Evolutionary conservation across 92 coral and sea anemone species (phyloP).

Genomic region (Galaxea fascicularis): DNA sequence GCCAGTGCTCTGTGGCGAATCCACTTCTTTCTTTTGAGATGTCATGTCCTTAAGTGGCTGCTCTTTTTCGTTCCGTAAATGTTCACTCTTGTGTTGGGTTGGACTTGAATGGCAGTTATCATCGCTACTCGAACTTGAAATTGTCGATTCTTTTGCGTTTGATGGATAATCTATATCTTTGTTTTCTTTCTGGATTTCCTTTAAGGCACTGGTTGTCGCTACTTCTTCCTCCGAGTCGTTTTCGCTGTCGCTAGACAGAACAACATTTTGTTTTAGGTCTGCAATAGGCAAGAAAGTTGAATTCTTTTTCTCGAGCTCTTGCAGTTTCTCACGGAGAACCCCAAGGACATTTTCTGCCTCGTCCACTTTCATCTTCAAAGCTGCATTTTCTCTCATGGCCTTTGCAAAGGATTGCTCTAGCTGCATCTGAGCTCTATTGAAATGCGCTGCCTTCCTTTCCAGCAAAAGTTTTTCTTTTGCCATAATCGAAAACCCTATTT

Average conservation of each 20-base stretch:
- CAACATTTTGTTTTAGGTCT: constrained; percentile 21
- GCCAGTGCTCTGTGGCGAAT: background rate
- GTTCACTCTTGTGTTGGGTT: background rate
- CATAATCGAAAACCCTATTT: constrained; percentile 60
- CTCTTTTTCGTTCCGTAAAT: background rate
- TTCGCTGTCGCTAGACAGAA: constrained; percentile 23
- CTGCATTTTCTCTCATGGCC: constrained; percentile 61
- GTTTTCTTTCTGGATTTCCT: background rate
- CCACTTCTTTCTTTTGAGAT: background rate
- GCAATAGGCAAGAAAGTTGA: background rate
- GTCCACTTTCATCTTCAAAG: constrained; percentile 54
- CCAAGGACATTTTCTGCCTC: constrained; percentile 63
- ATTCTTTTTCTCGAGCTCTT: constrained; percentile 58
- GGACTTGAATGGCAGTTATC: background rate
- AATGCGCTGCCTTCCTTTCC: constrained; percentile 71
- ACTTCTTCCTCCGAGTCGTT: background rate
- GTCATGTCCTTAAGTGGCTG: background rate
- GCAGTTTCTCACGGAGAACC: constrained; percentile 49
- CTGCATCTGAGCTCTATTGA: constrained; percentile 68
- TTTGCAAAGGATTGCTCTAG: constrained; percentile 69
- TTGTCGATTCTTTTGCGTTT: background rate
- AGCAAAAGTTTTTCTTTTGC: constrained; percentile 77
- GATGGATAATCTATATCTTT: background rate
- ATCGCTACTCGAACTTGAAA: background rate
- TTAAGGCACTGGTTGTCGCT: background rate